Evolutionary conservation across 2,797 vertebrate species (phyloP).

Genomic region (Phataginus tricuspis): DNA sequence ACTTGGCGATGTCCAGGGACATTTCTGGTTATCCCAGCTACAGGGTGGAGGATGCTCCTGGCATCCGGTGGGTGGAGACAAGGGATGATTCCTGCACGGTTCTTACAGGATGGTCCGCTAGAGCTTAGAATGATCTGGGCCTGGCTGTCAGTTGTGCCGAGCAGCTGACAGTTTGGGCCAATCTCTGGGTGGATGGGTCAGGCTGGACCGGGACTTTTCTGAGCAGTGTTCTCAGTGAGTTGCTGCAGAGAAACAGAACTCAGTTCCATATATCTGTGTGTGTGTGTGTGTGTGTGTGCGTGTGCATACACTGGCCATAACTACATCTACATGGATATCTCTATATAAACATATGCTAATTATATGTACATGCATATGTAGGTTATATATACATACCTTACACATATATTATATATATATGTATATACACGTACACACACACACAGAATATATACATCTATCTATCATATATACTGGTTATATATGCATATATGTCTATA

Average conservation of each 20-base stretch:
- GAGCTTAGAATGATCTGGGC: background rate
- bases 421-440: too few species aligned
- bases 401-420: too few species aligned
- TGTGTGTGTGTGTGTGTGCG: background rate
- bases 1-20: background rate
- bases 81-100: background rate
- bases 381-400: background rate
- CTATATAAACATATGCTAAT: background rate
- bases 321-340: too few species aligned
- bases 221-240: background rate
- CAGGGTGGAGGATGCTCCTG: background rate
- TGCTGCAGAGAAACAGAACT: background rate
- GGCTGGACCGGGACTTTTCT: background rate
- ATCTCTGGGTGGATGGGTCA: background rate
- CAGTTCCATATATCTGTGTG: background rate
- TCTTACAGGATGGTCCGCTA: background rate
- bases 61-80: background rate
- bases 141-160: background rate
- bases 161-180: background rate
- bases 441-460: too few species aligned
- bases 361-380: background rate
- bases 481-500: too few species aligned
- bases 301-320: too few species aligned
- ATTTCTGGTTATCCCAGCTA: background rate
- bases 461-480: too few species aligned